These are phyloP conservation scores for Pyrocoelia pectoralis DNA, from an alignment of 2,888 invertebrate genomes.

Conservation along the genomic window DNA sequence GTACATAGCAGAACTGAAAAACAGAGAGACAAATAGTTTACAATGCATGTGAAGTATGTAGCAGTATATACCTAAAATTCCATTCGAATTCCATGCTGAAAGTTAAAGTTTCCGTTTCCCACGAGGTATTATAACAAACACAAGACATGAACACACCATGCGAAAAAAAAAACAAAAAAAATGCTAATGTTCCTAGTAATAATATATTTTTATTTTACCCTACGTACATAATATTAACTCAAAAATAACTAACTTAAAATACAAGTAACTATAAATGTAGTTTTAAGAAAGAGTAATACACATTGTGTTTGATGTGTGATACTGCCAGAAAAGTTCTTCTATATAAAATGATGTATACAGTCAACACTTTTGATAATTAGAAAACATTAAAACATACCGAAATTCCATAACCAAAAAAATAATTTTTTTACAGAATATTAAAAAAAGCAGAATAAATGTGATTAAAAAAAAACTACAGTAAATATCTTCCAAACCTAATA, in stretches of 20 bases:
- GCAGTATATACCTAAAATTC: too few relatives aligned
- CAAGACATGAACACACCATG: too few relatives aligned
- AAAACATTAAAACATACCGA: constrained; percentile 28
- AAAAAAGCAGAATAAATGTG: constrained; percentile 27
- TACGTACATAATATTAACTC: constrained; percentile 42
- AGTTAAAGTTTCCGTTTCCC: too few relatives aligned
- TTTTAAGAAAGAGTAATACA: constrained; percentile 31
- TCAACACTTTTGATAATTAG: constrained; percentile 26
- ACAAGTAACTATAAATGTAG: constrained; percentile 32
- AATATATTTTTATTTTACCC: constrained; percentile 45
- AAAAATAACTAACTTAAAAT: constrained; percentile 36
- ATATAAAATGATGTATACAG: constrained; percentile 28
- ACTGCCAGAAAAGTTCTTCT: constrained; percentile 15
- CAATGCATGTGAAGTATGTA: too few relatives aligned
- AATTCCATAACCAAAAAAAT: constrained; percentile 32
- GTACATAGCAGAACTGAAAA: too few relatives aligned
- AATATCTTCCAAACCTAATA: constrained; percentile 38
- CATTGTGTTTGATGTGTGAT: constrained; percentile 20
- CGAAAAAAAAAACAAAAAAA: too few relatives aligned
- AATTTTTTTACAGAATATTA: constrained; percentile 16
- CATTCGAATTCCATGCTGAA: too few relatives aligned
- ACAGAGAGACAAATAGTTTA: too few relatives aligned
- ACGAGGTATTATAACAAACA: too few relatives aligned
- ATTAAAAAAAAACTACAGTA: constrained; percentile 36
- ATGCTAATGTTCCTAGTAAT: neutral